Percentiles rank a stretch among this genome's conserved stretches.
These are phyloP conservation scores for Neocrepidodera transversa DNA, from an alignment of 2,888 invertebrate genomes.

Conservation along the genomic window DNA sequence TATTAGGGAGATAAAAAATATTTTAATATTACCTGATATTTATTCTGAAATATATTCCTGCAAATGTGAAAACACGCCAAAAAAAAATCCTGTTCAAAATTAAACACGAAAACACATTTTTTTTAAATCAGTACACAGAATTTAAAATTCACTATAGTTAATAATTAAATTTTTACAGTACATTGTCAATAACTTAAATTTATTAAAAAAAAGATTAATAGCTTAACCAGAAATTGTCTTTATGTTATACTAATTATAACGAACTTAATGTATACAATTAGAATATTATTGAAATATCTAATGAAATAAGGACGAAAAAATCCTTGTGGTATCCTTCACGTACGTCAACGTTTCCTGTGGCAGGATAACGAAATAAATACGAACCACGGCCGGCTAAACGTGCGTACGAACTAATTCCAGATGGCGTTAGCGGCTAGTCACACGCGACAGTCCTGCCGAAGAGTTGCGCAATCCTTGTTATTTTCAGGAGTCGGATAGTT, in stretches of 20 bases:
- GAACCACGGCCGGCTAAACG: slow-evolving; percentile 39
- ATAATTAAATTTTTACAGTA: neutral
- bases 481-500: slow-evolving; percentile 4
- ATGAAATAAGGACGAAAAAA: too few species aligned
- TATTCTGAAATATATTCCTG: neutral
- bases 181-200: too few species aligned
- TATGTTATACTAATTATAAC: too few species aligned
- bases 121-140: neutral
- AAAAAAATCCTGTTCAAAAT: neutral
- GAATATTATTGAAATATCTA: too few species aligned
- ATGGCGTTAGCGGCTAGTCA: slow-evolving; percentile 50
- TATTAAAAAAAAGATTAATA: too few species aligned
- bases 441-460: slow-evolving; percentile 45
- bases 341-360: neutral
- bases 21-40: neutral
- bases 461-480: slow-evolving; percentile 48
- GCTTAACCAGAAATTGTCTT: too few species aligned
- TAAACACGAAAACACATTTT: neutral
- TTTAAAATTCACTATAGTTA: neutral
- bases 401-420: slow-evolving; percentile 48
- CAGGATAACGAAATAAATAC: neutral
- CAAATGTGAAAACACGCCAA: neutral
- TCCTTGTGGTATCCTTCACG: neutral
- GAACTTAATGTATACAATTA: too few species aligned
- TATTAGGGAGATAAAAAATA: too few species aligned